These are phyloP conservation scores for Choloepus didactylus DNA, from an alignment of 2,797 vertebrate species.

Conservation along the genomic window DNA sequence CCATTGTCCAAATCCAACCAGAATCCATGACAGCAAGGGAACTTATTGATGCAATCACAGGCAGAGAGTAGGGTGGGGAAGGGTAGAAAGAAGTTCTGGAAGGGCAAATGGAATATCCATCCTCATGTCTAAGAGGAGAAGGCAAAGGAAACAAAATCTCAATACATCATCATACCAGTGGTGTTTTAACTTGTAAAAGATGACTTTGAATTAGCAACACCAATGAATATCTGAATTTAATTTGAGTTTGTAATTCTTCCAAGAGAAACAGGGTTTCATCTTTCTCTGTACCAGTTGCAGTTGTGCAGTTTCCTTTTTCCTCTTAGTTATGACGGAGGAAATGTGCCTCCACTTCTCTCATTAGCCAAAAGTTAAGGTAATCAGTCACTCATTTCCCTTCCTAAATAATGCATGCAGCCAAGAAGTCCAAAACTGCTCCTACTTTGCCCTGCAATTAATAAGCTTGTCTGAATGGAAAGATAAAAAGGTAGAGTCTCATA, in stretches of 20 bases:
- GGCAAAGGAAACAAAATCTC: not conserved
- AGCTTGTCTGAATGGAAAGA: conserved; percentile 77
- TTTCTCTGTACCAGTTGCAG: conserved; percentile 68
- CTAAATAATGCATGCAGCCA: conserved; percentile 82
- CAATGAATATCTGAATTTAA: conserved; percentile 61
- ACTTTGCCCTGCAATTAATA: conserved; percentile 75
- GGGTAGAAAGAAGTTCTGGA: not conserved
- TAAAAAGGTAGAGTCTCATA: conserved; percentile 77
- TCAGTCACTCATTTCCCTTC: conserved; percentile 78
- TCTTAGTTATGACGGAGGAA: conserved; percentile 66
- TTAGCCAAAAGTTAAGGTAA: conserved; percentile 78
- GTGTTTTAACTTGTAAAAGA: not conserved
- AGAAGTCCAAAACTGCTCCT: conserved; percentile 78
- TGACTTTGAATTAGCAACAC: not conserved
- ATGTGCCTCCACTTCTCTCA: conserved; percentile 63
- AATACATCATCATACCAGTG: not conserved
- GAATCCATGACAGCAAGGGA: not conserved
- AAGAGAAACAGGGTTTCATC: conserved; percentile 59
- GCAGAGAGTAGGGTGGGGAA: no score
- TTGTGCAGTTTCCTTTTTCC: conserved; percentile 58
- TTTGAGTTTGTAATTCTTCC: conserved; percentile 63
- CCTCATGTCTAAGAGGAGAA: not conserved
- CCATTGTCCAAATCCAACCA: not conserved
- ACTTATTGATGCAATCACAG: fast-evolving
- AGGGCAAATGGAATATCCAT: not conserved